Percentiles rank a stretch among this genome's conserved stretches.
These are phyloP conservation scores for Caenorhabditis wallacei DNA, from an alignment of 2,888 invertebrate species.

Conservation along the genomic window DNA sequence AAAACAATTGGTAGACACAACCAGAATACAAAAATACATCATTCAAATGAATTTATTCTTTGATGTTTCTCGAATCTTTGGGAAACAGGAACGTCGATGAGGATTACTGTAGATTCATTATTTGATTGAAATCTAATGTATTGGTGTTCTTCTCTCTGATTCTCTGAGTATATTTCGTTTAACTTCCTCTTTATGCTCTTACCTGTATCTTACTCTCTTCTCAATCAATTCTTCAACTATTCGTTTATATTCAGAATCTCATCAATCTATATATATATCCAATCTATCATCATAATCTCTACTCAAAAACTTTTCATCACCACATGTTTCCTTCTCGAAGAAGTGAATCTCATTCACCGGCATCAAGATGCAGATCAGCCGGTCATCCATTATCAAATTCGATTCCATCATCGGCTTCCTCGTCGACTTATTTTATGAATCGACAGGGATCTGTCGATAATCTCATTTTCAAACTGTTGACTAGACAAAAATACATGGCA, in stretches of 20 bases:
- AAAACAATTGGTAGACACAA: conserved; percentile 19
- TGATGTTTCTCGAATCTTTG: background rate
- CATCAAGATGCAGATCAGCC: conserved; percentile 52
- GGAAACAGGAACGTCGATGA: too few relatives aligned
- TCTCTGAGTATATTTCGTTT: too few relatives aligned
- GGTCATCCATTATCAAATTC: conserved; percentile 42
- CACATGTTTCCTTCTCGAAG: conserved; percentile 58
- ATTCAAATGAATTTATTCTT: background rate
- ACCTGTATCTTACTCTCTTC: background rate
- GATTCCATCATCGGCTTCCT: conserved; percentile 44
- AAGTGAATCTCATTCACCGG: conserved; percentile 64
- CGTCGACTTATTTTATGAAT: conserved; percentile 35
- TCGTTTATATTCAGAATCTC: background rate
- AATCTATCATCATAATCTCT: background rate
- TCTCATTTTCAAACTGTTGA: conserved; percentile 54
- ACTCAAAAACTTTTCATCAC: background rate
- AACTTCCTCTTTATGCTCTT: background rate
- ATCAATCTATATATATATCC: background rate
- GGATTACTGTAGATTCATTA: too few relatives aligned
- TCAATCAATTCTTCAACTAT: background rate
- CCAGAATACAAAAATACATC: conserved; percentile 13
- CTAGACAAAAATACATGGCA: conserved; percentile 46
- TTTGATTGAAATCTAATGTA: too few relatives aligned
- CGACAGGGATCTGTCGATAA: conserved; percentile 57
- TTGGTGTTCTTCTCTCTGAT: too few relatives aligned